Percentiles rank a stretch among this genome's conserved stretches.
Evolutionary conservation across 2,797 vertebrate species (phyloP).

Genomic region (Natrix natrix): DNA sequence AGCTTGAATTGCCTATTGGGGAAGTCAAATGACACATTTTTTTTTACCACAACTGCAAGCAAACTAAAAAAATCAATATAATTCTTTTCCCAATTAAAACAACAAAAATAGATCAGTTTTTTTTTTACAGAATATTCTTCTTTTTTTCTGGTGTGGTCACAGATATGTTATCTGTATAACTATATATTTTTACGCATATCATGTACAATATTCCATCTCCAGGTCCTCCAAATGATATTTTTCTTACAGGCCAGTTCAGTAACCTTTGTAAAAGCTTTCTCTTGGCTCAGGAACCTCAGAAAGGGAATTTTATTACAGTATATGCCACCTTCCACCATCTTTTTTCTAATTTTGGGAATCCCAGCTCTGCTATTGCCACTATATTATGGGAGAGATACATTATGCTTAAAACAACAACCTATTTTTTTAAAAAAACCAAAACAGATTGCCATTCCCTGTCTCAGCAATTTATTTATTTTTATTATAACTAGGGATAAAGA

Average conservation of each 20-base stretch:
- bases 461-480: background rate
- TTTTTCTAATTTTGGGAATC: background rate
- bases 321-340: background rate
- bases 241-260: background rate
- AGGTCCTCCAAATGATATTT: background rate
- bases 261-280: background rate
- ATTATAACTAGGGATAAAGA: background rate
- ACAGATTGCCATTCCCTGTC: background rate
- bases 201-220: background rate
- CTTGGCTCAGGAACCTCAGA: background rate
- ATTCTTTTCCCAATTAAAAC: background rate
- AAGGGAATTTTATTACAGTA: background rate
- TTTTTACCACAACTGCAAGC: background rate
- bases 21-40: background rate
- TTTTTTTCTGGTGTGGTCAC: background rate
- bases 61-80: background rate
- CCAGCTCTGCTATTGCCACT: background rate
- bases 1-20: background rate
- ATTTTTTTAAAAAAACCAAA: background rate
- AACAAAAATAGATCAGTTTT: background rate
- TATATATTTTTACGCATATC: background rate
- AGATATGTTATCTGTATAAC: background rate
- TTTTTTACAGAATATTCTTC: background rate
- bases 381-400: background rate
- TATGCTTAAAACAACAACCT: background rate